Conservation (phyloP, 2,113 vertebrate genomes). For the Pedetes capensis region DNA sequence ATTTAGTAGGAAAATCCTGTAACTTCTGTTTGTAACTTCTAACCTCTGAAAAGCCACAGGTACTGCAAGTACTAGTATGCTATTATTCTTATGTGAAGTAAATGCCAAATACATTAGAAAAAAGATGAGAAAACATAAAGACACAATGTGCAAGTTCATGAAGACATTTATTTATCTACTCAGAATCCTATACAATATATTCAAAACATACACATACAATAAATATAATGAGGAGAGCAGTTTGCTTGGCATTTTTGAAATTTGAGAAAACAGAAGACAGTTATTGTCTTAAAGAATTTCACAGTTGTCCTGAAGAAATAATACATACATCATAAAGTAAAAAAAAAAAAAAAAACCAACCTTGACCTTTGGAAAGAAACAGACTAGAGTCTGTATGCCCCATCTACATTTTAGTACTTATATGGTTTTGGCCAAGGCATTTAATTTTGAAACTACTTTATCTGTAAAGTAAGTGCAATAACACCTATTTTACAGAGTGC, state of each 20-base stretch:
- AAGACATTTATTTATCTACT: not conserved
- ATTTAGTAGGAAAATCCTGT: not conserved
- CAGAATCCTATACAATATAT: not conserved
- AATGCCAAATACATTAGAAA: not conserved
- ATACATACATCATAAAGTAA: not conserved
- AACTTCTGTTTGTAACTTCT: not conserved
- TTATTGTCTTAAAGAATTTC: not conserved
- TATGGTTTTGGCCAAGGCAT: not conserved
- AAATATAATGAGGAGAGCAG: not conserved
- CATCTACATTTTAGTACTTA: not conserved
- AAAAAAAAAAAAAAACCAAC: too few species aligned
- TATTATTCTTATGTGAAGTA: not conserved
- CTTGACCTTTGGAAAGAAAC: not conserved
- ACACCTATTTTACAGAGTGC: not conserved
- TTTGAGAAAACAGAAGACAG: not conserved
- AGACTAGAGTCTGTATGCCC: not conserved
- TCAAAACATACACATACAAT: not conserved
- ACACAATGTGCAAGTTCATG: not conserved
- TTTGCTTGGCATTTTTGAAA: not conserved
- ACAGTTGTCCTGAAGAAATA: slow-evolving; percentile 1
- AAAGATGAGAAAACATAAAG: not conserved
- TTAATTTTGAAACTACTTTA: slow-evolving; percentile 6
- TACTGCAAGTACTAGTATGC: not conserved
- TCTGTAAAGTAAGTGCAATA: too few species aligned
- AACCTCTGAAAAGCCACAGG: not conserved